Evolutionary conservation across 2,113 vertebrate species (phyloP).

Genomic region (Coptodon bakossiorum): DNA sequence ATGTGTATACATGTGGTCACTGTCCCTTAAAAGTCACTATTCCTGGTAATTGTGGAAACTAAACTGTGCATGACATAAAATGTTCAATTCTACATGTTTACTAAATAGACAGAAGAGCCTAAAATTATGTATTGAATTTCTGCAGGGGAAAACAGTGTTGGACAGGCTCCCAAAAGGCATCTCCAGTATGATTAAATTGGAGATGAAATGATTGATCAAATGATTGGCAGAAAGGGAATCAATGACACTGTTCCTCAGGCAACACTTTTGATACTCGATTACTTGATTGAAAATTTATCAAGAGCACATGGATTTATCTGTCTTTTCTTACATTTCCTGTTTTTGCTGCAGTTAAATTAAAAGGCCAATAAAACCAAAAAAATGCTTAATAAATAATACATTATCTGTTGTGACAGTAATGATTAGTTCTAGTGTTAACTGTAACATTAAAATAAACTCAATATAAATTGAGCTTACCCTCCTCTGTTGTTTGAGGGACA

Average conservation of each 20-base stretch:
- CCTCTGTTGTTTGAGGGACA: not conserved
- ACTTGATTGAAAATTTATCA: not conserved
- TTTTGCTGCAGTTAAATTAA: not conserved
- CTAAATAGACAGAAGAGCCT: not conserved
- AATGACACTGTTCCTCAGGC: not conserved
- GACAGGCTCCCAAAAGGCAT: not conserved
- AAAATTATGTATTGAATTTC: not conserved
- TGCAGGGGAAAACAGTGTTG: not conserved
- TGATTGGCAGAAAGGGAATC: not conserved
- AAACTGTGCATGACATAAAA: not conserved
- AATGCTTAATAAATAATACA: not conserved
- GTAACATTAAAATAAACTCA: not conserved
- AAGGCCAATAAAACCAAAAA: not conserved
- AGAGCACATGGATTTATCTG: not conserved
- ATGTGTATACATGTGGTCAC: not conserved
- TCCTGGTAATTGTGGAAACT: not conserved
- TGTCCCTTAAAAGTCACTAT: not conserved
- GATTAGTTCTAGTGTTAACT: not conserved
- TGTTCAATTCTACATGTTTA: not conserved
- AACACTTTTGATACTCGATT: not conserved
- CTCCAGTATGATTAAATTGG: not conserved
- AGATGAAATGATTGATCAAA: not conserved
- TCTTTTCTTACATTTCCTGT: not conserved
- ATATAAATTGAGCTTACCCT: not conserved
- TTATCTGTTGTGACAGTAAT: not conserved